Evolutionary conservation across 2,888 invertebrate genomes (phyloP).

Genomic region (Ophonus ardosiacus): DNA sequence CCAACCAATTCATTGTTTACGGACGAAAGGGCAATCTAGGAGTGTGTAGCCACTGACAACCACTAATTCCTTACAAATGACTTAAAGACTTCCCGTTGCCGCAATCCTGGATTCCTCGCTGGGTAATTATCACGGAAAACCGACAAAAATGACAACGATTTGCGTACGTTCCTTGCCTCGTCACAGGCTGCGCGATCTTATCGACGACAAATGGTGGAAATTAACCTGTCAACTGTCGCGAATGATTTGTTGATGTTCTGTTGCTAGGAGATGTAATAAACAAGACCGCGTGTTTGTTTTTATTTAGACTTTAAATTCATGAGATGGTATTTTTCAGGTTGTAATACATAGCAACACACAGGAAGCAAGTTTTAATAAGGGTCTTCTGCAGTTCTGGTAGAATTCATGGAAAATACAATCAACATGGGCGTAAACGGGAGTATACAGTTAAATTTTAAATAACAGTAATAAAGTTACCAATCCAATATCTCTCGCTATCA

Average conservation of each 20-base stretch:
- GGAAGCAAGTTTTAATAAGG: no score
- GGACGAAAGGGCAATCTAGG: background rate
- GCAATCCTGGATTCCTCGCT: slow-evolving; percentile 10
- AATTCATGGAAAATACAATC: no score
- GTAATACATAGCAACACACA: no score
- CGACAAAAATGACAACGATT: slow-evolving; percentile 39
- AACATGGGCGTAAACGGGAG: no score
- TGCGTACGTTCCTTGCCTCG: background rate
- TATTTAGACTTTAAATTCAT: background rate
- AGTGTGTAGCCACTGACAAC: slow-evolving; percentile 13
- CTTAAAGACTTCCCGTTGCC: slow-evolving; percentile 27
- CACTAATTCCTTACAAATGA: slow-evolving; percentile 38
- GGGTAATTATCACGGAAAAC: slow-evolving; percentile 35
- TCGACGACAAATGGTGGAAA: slow-evolving; percentile 51
- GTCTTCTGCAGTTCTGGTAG: no score
- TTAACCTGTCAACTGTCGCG: slow-evolving; percentile 44
- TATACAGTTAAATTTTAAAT: no score
- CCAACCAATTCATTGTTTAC: background rate
- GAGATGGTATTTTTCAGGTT: background rate
- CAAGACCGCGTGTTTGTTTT: slow-evolving; percentile 8
- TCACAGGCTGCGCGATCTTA: slow-evolving; percentile 16
- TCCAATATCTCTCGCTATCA: no score
- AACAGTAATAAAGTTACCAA: no score
- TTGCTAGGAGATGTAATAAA: slow-evolving; percentile 37
- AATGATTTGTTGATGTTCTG: slow-evolving; percentile 51